phyloP scores from a whole-genome alignment of 2,888 invertebrate species.

The Sepiola atlantica region DNA sequence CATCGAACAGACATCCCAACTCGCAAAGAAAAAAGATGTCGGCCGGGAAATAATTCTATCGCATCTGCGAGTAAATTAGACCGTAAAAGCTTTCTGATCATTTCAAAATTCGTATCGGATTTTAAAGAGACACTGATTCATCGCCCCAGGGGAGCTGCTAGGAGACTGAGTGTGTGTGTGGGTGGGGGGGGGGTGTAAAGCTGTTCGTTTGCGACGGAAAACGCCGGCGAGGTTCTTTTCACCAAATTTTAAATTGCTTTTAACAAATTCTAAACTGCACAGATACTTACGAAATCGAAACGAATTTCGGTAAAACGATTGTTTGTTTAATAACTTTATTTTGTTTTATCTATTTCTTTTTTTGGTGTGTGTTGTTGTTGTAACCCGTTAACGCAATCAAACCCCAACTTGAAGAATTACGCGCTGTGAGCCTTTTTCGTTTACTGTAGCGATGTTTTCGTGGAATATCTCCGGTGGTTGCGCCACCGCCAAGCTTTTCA shows the following conservation, averaged over 20 bases:
- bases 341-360: neutral
- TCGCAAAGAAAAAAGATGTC: neutral
- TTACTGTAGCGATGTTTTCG: neutral
- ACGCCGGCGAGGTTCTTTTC: neutral
- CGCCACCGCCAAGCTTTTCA: neutral
- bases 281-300: constrained; percentile 14
- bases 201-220: too few relatives aligned
- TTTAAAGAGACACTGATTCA: neutral
- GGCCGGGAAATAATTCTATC: neutral
- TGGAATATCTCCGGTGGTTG: neutral
- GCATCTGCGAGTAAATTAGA: neutral
- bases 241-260: neutral
- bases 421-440: neutral
- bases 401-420: neutral
- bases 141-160: neutral
- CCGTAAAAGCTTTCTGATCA: neutral
- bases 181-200: neutral
- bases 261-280: neutral
- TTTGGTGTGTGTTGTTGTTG: neutral
- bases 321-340: neutral
- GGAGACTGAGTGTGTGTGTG: neutral
- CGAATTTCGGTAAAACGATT: neutral
- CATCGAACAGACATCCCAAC: neutral
- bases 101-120: neutral
- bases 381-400: neutral